Base-by-base conservation (phyloP, 2,113 vertebrate species). In the Apteryx owenii region DNA sequence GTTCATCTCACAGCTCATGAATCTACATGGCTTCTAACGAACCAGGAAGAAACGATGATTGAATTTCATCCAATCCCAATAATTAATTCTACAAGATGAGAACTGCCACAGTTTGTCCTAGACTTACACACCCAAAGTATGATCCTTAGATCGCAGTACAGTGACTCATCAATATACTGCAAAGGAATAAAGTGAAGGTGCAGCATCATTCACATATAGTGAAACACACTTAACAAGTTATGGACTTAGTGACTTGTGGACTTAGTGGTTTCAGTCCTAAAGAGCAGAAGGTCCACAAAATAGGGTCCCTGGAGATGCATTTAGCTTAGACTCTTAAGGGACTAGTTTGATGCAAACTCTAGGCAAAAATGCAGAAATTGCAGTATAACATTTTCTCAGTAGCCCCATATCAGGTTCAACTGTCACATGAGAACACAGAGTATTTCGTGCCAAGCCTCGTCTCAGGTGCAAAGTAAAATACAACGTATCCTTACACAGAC, bases 51-150 rank as follows among this genome's bases (percentile, higher is more conserved):
- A 38, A 72, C 14, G 31, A 64, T 1, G 0, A 77, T 0, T 89
- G 91, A 81, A 95, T 66, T 96, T 85, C 53, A 90, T 91, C 83
- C 92, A 97, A 50, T 87, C 85, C 62, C 77, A 85, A 71, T 50
- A 89, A 90, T 76, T 86, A 75, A 13, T 95, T 86, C 83, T 92
- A 69, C 65, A 87, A 83, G 80, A 89, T 31, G 29, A 95, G 83
- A 96, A 89, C 50, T 68, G 73, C 61, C 0, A 2, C 60, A 70
- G 28, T 42, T 97, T 89, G 60, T 72, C 78, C 70, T 86, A 93
- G 92, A 88, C 72, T 73, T 22, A 82, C 94, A 93, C 96, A 51
- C 85, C 91, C 95, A 92, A 88, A 93, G 77, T 33, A 68, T 89
- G 90, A 95, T 80, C 86, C 96, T 93, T 77, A 78, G 54, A 90